Conservation (phyloP, 1,140 invertebrate species). For the Samia ricini region DNA sequence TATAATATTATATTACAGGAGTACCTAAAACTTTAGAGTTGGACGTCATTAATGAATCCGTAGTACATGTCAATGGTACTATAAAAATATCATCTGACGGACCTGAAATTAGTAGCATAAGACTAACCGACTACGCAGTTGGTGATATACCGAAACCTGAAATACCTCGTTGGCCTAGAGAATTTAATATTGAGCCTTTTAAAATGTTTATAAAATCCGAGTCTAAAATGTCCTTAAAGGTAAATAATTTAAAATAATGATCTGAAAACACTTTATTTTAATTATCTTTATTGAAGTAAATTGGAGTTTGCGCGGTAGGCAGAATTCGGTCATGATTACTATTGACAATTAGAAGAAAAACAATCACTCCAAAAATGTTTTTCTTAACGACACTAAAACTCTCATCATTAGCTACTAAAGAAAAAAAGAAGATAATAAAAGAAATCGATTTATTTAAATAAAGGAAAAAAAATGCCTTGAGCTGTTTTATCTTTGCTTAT, state of each 20-base stretch:
- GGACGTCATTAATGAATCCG: constrained; percentile 64
- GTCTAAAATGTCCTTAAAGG: constrained; percentile 49
- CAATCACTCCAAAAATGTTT: too few species aligned
- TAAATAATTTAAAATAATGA: constrained; percentile 14
- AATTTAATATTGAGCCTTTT: constrained; percentile 57
- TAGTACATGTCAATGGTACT: constrained; percentile 47
- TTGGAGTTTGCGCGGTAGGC: too few species aligned
- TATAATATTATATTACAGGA: constrained; percentile 31
- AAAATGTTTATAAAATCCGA: constrained; percentile 53
- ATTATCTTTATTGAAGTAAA: background rate
- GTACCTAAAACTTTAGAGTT: constrained; percentile 60
- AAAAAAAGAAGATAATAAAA: too few species aligned
- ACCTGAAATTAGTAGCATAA: constrained; percentile 62
- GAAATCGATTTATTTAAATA: too few species aligned
- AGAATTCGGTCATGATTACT: too few species aligned
- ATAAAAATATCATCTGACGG: constrained; percentile 66
- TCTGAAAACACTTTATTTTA: background rate
- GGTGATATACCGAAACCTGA: constrained; percentile 48
- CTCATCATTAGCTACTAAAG: too few species aligned
- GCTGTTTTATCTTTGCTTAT: too few species aligned
- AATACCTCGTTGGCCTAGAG: constrained; percentile 58
- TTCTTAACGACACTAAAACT: too few species aligned
- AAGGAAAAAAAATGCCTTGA: too few species aligned
- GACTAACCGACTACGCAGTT: constrained; percentile 53
- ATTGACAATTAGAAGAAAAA: too few species aligned